These are phyloP conservation scores for Pipistrellus kuhlii DNA, from an alignment of 2,797 vertebrate genomes.

Conservation along the genomic window DNA sequence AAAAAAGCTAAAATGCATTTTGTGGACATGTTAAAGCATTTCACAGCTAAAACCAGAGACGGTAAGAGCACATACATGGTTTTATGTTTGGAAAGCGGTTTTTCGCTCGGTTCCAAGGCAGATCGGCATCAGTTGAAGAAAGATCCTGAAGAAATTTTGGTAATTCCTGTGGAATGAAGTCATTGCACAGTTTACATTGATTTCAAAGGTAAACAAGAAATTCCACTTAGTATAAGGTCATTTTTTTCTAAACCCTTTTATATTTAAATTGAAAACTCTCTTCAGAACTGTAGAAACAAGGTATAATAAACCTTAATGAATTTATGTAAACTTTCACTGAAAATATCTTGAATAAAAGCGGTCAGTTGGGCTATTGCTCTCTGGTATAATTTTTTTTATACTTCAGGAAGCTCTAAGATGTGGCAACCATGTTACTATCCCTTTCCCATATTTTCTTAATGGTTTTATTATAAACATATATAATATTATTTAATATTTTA, in stretches of 20 bases:
- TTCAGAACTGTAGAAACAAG: slow-evolving; percentile 51
- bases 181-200: slow-evolving; percentile 67
- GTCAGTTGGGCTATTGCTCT: slow-evolving; percentile 41
- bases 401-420: not conserved
- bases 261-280: slow-evolving; percentile 68
- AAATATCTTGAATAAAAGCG: slow-evolving; percentile 63
- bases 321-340: slow-evolving; percentile 74
- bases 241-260: slow-evolving; percentile 58
- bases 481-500: slow-evolving; percentile 79
- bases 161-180: slow-evolving; percentile 91
- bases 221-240: not conserved
- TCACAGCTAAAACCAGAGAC: not conserved
- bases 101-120: slow-evolving; percentile 98
- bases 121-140: slow-evolving; percentile 96
- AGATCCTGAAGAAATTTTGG: slow-evolving; percentile 97
- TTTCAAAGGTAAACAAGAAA: not conserved
- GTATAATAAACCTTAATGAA: slow-evolving; percentile 76
- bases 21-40: slow-evolving; percentile 18
- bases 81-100: slow-evolving; percentile 99
- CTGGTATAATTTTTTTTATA: not conserved
- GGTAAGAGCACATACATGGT: slow-evolving; percentile 92
- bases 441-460: slow-evolving; percentile 58
- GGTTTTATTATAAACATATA: slow-evolving; percentile 72
- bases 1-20: slow-evolving; percentile 48
- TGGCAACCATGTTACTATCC: not conserved